These are phyloP conservation scores for Parapsyche elsis DNA, from an alignment of 1,140 invertebrate species.

Conservation along the genomic window DNA sequence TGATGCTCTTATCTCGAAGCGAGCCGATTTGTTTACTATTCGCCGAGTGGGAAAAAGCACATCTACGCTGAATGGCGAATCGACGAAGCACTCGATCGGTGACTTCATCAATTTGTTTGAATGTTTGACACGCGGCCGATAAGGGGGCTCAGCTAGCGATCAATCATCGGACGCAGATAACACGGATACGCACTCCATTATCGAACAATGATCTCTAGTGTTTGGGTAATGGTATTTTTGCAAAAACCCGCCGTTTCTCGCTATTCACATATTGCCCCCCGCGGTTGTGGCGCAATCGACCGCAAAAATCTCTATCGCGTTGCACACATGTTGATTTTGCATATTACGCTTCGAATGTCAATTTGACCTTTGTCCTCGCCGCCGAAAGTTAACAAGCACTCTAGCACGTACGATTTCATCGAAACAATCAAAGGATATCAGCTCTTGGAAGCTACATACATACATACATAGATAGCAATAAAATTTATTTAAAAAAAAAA, in stretches of 20 bases:
- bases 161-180: slow-evolving; percentile 28
- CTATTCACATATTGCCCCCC: not conserved
- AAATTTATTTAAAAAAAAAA: too few species aligned
- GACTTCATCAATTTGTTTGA: slow-evolving; percentile 39
- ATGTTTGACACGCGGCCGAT: slow-evolving; percentile 23
- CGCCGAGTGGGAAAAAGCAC: not conserved
- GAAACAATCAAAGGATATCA: too few species aligned
- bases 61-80: not conserved
- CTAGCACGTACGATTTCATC: too few species aligned
- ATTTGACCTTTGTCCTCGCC: too few species aligned
- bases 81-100: slow-evolving; percentile 14
- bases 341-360: too few species aligned
- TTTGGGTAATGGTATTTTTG: slow-evolving; percentile 2
- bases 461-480: too few species aligned
- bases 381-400: too few species aligned
- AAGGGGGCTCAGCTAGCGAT: slow-evolving; percentile 12
- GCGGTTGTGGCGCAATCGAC: not conserved
- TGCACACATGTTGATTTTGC: too few species aligned
- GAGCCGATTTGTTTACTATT: too few species aligned
- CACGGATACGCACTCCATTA: slow-evolving; percentile 35
- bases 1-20: too few species aligned
- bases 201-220: slow-evolving; percentile 39
- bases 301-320: not conserved
- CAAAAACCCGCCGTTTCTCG: not conserved
- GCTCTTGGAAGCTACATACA: too few species aligned